These are phyloP conservation scores for Sternotherus odoratus DNA, from an alignment of 2,797 vertebrate genomes.

Conservation along the genomic window DNA sequence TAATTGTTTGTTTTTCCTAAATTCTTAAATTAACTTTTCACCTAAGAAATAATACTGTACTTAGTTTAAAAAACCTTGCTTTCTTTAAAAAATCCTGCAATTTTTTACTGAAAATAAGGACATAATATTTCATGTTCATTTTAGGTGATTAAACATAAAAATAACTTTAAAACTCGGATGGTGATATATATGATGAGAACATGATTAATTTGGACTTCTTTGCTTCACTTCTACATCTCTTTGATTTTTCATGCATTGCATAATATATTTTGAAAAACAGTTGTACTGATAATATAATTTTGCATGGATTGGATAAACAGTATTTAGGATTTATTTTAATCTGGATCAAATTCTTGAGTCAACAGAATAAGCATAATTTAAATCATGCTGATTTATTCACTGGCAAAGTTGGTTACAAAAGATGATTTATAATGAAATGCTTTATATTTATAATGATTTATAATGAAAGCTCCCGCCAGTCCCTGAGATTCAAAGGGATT, in stretches of 20 bases:
- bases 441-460: too few species aligned
- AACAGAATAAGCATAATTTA: constrained; percentile 54
- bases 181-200: constrained; percentile 37
- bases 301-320: constrained; percentile 58
- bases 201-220: constrained; percentile 45
- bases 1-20: neutral
- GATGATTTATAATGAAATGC: neutral
- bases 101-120: neutral
- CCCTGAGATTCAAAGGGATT: neutral
- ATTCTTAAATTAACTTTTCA: neutral
- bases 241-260: constrained; percentile 51
- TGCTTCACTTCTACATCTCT: constrained; percentile 43
- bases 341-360: constrained; percentile 63
- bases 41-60: neutral
- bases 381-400: constrained; percentile 7
- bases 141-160: constrained; percentile 37
- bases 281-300: constrained; percentile 34
- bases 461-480: neutral
- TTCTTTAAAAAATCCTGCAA: constrained; percentile 15
- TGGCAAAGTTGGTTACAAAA: constrained; percentile 36
- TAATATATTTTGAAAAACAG: constrained; percentile 57
- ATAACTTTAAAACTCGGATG: constrained; percentile 20
- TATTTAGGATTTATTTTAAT: constrained; percentile 72
- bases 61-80: neutral
- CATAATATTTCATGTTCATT: neutral